Evolutionary conservation across 2,888 invertebrate species (phyloP).

Genomic region (Leptopilina myrica): DNA sequence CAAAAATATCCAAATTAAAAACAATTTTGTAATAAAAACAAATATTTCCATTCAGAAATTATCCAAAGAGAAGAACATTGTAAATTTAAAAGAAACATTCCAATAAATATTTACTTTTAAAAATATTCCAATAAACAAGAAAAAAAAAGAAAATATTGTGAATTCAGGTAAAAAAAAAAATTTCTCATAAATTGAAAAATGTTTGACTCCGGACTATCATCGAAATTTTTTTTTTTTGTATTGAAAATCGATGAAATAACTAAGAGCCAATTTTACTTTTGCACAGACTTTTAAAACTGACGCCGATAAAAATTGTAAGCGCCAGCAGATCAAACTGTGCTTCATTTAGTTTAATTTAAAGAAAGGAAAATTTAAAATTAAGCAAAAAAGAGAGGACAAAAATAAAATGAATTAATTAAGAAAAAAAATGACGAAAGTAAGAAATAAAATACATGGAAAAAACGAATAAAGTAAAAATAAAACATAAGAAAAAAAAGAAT

Average conservation of each 20-base stretch:
- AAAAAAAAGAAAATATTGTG: not conserved
- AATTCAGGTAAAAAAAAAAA: not conserved
- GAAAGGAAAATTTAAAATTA: not conserved
- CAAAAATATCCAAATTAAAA: no score
- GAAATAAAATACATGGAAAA: not conserved
- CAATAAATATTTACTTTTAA: no score
- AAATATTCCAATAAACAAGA: not conserved
- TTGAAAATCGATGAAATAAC: conserved; percentile 63
- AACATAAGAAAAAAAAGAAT: not conserved
- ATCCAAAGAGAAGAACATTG: not conserved
- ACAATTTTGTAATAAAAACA: no score
- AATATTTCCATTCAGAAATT: not conserved
- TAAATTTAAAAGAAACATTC: no score
- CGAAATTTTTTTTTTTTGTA: conserved; percentile 25
- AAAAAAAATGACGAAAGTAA: not conserved
- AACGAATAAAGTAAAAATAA: not conserved
- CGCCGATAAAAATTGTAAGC: conserved; percentile 53
- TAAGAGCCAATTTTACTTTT: conserved; percentile 61
- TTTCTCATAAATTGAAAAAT: conserved; percentile 45
- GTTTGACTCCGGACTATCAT: conserved; percentile 62
- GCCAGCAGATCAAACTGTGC: conserved; percentile 73
- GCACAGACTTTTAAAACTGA: conserved; percentile 71
- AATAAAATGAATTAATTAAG: no score
- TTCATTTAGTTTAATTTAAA: not conserved
- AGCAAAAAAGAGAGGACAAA: not conserved